These are phyloP conservation scores for Papilio helenus DNA, from an alignment of 1,140 invertebrate species.

Conservation along the genomic window DNA sequence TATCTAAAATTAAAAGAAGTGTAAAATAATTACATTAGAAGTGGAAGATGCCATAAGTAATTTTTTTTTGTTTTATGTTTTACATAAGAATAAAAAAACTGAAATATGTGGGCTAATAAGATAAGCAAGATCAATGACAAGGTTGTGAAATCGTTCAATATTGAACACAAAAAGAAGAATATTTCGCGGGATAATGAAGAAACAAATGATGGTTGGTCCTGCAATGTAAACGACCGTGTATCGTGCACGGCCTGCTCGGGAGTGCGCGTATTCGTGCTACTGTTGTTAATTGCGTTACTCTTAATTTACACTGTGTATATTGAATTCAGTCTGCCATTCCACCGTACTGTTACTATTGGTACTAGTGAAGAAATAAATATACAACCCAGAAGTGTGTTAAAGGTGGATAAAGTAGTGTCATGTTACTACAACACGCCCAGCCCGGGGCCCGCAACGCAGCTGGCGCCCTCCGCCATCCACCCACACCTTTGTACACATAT, in stretches of 20 bases:
- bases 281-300: neutral
- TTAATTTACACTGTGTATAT: neutral
- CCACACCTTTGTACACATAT: conserved; percentile 92
- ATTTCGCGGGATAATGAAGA: neutral
- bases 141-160: neutral
- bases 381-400: neutral
- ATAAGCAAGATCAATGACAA: neutral
- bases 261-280: neutral
- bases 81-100: neutral
- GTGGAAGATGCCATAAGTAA: neutral
- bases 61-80: neutral
- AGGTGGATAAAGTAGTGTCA: conserved; percentile 54
- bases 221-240: neutral
- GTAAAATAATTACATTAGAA: neutral
- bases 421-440: conserved; percentile 87
- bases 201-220: neutral
- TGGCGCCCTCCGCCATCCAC: conserved; percentile 85
- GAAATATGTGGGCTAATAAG: neutral
- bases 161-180: neutral
- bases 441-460: conserved; percentile 51
- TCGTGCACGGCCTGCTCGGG: neutral
- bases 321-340: neutral
- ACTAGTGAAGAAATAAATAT: neutral
- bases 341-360: neutral
- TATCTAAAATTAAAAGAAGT: too few relatives aligned